A percentile compares a stretch with the other conserved stretches of the same genome.
phyloP scores from a whole-genome alignment of 2,888 invertebrate genomes.

The Alsophila aescularia region DNA sequence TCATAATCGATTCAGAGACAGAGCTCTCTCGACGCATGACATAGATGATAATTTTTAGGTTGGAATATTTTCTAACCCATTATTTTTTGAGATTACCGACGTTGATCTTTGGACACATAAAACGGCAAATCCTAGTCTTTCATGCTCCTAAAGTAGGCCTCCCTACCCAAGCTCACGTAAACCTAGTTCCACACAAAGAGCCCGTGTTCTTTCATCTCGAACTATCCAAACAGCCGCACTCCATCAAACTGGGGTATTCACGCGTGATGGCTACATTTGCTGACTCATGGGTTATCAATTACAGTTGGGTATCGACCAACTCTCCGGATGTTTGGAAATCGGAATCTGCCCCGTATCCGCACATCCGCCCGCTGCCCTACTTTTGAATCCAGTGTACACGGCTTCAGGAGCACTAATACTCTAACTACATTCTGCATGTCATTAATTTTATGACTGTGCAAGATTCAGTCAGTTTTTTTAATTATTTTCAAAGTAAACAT shows the following conservation, averaged over 20 bases:
- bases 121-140: neutral
- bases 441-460: too few species aligned
- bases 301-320: too few species aligned
- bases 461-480: too few species aligned
- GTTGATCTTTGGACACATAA: neutral
- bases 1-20: neutral
- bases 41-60: too few species aligned
- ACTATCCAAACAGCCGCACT: constrained; percentile 3
- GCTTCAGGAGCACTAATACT: too few species aligned
- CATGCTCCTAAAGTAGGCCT: neutral
- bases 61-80: too few species aligned
- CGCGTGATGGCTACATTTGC: constrained; percentile 1
- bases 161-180: constrained; percentile 8
- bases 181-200: constrained; percentile 20
- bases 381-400: neutral
- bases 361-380: constrained; percentile 10
- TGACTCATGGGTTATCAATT: constrained; percentile 3
- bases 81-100: too few species aligned
- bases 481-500: too few species aligned
- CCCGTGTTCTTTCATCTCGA: constrained; percentile 15
- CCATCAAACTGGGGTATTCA: constrained; percentile 6
- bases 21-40: too few species aligned
- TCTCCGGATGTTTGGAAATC: constrained; percentile 1
- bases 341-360: constrained; percentile 8
- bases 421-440: too few species aligned